Base-by-base conservation (phyloP, 2,888 invertebrate genomes). In the Microchrysa polita region DNA sequence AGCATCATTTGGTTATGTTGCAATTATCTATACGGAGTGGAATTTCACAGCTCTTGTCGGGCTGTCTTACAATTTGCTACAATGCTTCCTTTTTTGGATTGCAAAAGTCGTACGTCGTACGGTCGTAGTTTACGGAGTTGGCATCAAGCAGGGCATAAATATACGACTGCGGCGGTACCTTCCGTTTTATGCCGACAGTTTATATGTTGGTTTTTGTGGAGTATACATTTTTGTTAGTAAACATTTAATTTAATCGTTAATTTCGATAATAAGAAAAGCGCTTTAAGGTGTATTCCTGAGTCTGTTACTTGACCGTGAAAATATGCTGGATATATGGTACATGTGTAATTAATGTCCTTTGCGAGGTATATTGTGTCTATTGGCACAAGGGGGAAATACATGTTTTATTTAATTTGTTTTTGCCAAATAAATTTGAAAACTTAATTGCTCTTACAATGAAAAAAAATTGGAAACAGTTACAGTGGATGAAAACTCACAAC, bases 1-100 rank as follows among this genome's bases (percentile, higher is more conserved):
- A 40, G 61, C 40, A 40, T 61, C 61, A 61, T 61, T 61, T 61
- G 61, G 61, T 16, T 61, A 40, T n/a, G 61, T 16, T 16, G 61
- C 23, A 61, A 61, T 61, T 61, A 61, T 61, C 61, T n/a, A 14
- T n/a, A n/a, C n/a, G n/a, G n/a, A n/a, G n/a, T 40, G 16, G 61
- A 61, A 61, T 23, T 23, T 59, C 23, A 22, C 23, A 12, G 23
- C 22, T 23, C 16, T n/a, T n/a, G n/a, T 16, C 12, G 40, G 5
- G 40, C 34, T 34, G 23, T 5, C 40, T 34, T 61, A 40, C 61
- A 61, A 61, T n/a, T 61, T 61, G 61, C 34, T 27, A 61, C 61
- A 61, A 16, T 61, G 61, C 61, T 23, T 22, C 59, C 7, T 23
- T 59, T 55, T 55, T 7, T 7, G n/a, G n/a, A 34, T 34, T n/a